Conservation (phyloP, 2,888 invertebrate species). For the Agrochola litura region DNA sequence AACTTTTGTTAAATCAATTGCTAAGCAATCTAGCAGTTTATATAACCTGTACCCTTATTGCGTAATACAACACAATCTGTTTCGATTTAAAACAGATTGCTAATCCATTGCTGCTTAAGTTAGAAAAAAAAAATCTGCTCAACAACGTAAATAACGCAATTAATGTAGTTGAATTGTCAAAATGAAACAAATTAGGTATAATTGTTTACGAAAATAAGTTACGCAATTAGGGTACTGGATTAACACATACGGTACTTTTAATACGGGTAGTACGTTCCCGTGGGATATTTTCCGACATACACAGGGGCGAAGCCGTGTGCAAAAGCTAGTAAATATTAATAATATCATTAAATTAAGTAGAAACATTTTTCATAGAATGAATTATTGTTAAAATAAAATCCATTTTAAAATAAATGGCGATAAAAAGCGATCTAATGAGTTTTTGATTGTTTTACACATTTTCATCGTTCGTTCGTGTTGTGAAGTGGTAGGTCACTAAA, state of each 20-base stretch:
- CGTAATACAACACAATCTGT: no score
- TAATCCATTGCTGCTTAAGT: no score
- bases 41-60: no score
- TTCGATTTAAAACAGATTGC: no score
- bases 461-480: conserved; percentile 6
- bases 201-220: no score
- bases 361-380: conserved; percentile 16
- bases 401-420: conserved; percentile 38
- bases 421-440: conserved; percentile 49
- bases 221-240: no score
- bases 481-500: background rate
- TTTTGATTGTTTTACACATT: conserved; percentile 57
- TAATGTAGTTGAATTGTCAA: no score
- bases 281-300: background rate
- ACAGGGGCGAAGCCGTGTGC: no score
- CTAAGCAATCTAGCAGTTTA: background rate
- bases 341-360: conserved; percentile 10
- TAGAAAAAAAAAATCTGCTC: no score
- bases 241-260: no score
- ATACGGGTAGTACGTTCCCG: background rate
- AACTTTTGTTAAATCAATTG: background rate
- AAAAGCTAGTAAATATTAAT: background rate
- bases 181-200: no score
- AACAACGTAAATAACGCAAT: no score
- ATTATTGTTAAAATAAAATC: conserved; percentile 21